Evolutionary conservation across 92 coral and sea anemone genomes (phyloP).

Genomic region (Bergia sp.): DNA sequence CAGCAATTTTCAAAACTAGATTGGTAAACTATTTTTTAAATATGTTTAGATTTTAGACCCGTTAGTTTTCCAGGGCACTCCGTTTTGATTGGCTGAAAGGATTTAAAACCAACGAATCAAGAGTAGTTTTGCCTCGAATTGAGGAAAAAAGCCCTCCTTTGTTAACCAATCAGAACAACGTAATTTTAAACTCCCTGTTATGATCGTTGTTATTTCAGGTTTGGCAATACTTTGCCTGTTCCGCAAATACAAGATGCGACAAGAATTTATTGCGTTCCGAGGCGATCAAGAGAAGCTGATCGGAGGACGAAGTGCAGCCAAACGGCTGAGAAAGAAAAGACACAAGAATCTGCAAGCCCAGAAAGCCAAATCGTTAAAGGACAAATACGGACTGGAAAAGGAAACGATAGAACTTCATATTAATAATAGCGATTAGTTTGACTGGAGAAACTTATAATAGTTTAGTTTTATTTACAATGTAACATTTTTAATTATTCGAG

Average conservation of each 20-base stretch:
- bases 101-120: too few relatives aligned
- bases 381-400: constrained; percentile 17
- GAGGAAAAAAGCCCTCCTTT: too few relatives aligned
- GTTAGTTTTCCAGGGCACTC: too few relatives aligned
- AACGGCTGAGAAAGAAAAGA: constrained; percentile 20
- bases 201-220: background rate
- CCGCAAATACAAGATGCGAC: constrained; percentile 31
- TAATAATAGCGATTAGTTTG: background rate
- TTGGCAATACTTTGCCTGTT: constrained; percentile 25
- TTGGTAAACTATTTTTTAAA: too few relatives aligned
- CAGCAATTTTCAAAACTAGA: too few relatives aligned
- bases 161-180: too few relatives aligned
- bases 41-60: too few relatives aligned
- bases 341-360: constrained; percentile 33
- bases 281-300: constrained; percentile 18
- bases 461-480: background rate
- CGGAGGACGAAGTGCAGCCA: constrained; percentile 14
- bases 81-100: too few relatives aligned
- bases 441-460: background rate
- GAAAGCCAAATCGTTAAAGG: constrained; percentile 9
- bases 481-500: background rate
- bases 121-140: too few relatives aligned
- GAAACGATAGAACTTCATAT: background rate
- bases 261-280: constrained; percentile 9
- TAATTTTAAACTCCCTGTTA: background rate